Conservation (phyloP, 2,113 vertebrate genomes). For the Dasypus novemcinctus region DNA sequence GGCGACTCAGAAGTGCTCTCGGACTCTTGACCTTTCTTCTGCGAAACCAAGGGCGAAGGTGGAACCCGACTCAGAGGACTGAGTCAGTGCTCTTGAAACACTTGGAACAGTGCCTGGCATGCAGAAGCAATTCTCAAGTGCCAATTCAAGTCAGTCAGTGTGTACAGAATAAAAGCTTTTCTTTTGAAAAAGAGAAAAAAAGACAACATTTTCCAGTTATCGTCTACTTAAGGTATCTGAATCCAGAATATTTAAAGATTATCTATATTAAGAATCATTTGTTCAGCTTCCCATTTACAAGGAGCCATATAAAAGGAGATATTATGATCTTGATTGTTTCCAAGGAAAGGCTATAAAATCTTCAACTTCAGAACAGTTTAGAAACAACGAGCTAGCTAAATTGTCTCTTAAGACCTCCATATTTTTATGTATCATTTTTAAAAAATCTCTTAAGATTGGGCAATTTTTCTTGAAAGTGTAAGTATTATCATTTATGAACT, state of each 20-base stretch:
- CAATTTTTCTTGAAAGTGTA: slow-evolving; percentile 11
- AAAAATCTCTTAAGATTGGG: not conserved
- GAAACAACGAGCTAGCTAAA: not conserved
- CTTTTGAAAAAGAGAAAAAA: not conserved
- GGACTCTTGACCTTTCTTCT: not conserved
- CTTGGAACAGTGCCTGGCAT: not conserved
- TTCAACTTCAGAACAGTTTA: not conserved
- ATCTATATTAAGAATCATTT: not conserved
- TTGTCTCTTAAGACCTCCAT: slow-evolving; percentile 1
- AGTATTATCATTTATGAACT: not conserved
- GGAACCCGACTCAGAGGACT: not conserved
- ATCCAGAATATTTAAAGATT: not conserved
- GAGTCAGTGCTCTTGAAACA: not conserved
- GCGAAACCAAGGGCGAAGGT: not conserved
- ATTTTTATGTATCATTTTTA: not conserved
- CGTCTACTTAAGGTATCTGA: not conserved
- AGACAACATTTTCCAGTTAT: not conserved
- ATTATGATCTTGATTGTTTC: not conserved
- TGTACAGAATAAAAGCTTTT: slow-evolving; percentile 2
- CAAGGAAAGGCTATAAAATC: not conserved
- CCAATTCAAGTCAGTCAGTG: not conserved
- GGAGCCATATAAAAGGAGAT: not conserved
- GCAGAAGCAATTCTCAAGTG: not conserved
- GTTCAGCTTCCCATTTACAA: not conserved
- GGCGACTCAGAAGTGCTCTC: not conserved